Conservation (phyloP, 2,797 vertebrate species). For the Hozukius guyotensis region DNA sequence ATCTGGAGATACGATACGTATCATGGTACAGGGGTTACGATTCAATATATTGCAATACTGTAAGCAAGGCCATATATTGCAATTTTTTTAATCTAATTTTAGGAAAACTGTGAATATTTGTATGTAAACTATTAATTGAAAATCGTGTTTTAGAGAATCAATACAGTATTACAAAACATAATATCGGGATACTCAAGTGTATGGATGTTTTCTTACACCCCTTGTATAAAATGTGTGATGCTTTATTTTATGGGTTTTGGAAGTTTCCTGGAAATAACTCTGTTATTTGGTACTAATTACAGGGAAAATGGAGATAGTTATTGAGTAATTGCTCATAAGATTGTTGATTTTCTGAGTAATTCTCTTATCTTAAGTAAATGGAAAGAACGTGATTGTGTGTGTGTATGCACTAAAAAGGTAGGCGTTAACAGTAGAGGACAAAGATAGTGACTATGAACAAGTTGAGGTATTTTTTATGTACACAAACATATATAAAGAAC, state of each 20-base stretch:
- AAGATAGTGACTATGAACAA: not conserved
- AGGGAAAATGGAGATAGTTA: not conserved
- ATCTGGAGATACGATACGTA: too few species aligned
- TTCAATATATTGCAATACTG: too few species aligned
- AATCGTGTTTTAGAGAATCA: not conserved
- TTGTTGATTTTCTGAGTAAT: not conserved
- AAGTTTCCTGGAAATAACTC: not conserved
- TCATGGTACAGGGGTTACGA: too few species aligned
- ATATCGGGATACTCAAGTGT: not conserved
- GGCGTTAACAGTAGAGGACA: not conserved
- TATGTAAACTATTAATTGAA: too few species aligned
- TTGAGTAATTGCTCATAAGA: not conserved
- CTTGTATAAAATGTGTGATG: not conserved
- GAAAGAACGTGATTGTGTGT: not conserved
- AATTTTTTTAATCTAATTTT: too few species aligned
- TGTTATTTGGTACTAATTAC: not conserved
- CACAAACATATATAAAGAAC: not conserved
- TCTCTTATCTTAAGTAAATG: not conserved
- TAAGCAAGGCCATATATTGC: too few species aligned
- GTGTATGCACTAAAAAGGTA: not conserved
- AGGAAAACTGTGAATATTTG: too few species aligned
- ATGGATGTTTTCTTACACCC: not conserved
- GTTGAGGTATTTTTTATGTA: not conserved
- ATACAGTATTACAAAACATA: not conserved
- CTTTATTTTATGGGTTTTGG: not conserved